Evolutionary conservation across 1,140 invertebrate genomes (phyloP), one percentile per base, ranked within the genome.

Genomic region (Zaprionus capensis): DNA sequence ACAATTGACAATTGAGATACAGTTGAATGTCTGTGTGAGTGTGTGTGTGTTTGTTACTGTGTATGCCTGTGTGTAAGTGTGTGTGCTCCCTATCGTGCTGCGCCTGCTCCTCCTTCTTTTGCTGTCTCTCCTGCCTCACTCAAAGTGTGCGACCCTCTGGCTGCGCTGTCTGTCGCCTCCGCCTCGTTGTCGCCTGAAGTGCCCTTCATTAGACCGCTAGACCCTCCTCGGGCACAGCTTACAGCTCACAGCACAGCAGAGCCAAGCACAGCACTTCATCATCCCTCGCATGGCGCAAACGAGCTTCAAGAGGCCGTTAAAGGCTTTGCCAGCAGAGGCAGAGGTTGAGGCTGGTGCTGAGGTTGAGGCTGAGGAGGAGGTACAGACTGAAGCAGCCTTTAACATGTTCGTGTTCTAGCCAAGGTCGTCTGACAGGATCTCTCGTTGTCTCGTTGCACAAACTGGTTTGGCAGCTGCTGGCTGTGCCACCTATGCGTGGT

Each of bases 371-470:
- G 38, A 12, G 4, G 14, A 41, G 38, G 38, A 20, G 53, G 26
- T 14, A 67, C 61, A n/a, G 41, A 17, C 41, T 46, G n/a, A 46
- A 20, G 71, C 79, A 80, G 84, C 67, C 63, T 83, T 86, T 78
- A 88, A 80, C 65, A 67, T 82, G 75, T 46, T 46, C 41, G 41
- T 83, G 41, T 83, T 79, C 76, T 83, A 80, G 75, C 78, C 80
- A 83, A 87, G 84, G 84, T 87, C 84, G 84, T 87, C 83, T 72
- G 56, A 75, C 83, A 88, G 83, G 83, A 87, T 88, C 56, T 57
- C 44, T 34, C 28, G 12, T 17, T 56, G 28, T 58, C 46, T 67
- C 7, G 73, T 20, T 24, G 20, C 24, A 24, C 41, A 56, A 87
- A 87, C 83, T 76, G 81, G 84, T 88, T 87, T 71, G 73, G 41